Evolutionary conservation across 2,888 invertebrate species (phyloP), one percentile per base, ranked within the genome.

Genomic region (Anagyrus pseudococci): DNA sequence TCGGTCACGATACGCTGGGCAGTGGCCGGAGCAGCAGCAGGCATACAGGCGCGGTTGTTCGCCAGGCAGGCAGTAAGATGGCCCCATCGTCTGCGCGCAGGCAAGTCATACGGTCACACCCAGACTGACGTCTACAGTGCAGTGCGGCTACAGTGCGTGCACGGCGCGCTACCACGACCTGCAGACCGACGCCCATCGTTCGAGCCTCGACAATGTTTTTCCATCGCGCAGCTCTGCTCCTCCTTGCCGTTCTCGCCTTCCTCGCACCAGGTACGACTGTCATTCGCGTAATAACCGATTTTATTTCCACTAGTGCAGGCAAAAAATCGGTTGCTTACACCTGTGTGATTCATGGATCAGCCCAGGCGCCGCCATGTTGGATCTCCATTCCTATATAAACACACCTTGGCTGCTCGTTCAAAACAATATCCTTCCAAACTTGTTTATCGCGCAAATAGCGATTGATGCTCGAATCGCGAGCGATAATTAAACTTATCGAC

Each of bases 341-440:
- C 10, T 13, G 22, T 23, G 43, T 43, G 43, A 50, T 50, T 50
- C 58, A 49, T 23, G 33, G n/a, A 37, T 46, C 26, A 19, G n/a
- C n/a, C 40, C 47, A 25, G n/a, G 47, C 41, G 52, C 41, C 55
- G 62, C 62, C 57, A 61, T 64, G 23, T 64, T 64, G 57, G 37
- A 57, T 61, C 19, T 47, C 6, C 33, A 1, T 8, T 33, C 13
- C n/a, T n/a, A n/a, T n/a, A n/a, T n/a, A n/a, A n/a, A n/a, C n/a
- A n/a, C n/a, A n/a, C n/a, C n/a, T n/a, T n/a, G n/a, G n/a, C n/a
- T n/a, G n/a, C n/a, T n/a, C n/a, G n/a, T n/a, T n/a, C n/a, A n/a
- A n/a, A n/a, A n/a, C n/a, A n/a, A n/a, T n/a, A n/a, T n/a, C n/a
- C n/a, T n/a, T n/a, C n/a, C n/a, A n/a, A n/a, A n/a, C n/a, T n/a